phyloP scores from a whole-genome alignment of 2,888 invertebrate genomes.

The Pyrrhosoma nymphula region DNA sequence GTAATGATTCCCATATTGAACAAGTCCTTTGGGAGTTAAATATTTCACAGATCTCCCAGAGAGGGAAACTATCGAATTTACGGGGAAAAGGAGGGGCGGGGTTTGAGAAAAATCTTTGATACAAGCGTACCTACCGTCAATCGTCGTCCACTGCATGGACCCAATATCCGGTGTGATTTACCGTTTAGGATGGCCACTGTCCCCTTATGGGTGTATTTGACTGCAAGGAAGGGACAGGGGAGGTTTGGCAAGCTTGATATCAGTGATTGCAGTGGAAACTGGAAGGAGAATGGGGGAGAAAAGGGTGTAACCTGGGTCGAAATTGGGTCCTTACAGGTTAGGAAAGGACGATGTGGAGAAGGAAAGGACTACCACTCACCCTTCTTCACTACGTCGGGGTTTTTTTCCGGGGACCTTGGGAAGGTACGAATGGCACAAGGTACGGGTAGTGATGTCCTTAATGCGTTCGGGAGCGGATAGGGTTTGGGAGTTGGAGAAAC shows the following conservation, averaged over 20 bases:
- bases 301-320: not conserved
- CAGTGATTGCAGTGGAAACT: not conserved
- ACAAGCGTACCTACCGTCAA: too few relatives aligned
- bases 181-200: not conserved
- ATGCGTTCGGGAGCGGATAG: not conserved
- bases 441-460: conserved; percentile 15
- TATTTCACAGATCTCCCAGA: too few relatives aligned
- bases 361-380: not conserved
- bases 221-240: not conserved
- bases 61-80: too few relatives aligned
- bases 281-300: not conserved
- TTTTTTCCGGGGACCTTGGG: not conserved
- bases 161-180: not conserved
- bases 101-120: too few relatives aligned
- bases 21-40: too few relatives aligned
- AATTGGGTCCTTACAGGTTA: not conserved
- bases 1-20: too few relatives aligned
- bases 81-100: too few relatives aligned
- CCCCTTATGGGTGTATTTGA: not conserved
- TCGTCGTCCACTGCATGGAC: not conserved
- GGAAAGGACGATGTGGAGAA: not conserved
- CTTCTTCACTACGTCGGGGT: not conserved
- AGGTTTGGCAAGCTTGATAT: not conserved
- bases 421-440: conserved; percentile 12
- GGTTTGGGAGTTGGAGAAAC: not conserved